Conservation (phyloP, 2,888 invertebrate genomes). For the Amphiduros pacificus region DNA sequence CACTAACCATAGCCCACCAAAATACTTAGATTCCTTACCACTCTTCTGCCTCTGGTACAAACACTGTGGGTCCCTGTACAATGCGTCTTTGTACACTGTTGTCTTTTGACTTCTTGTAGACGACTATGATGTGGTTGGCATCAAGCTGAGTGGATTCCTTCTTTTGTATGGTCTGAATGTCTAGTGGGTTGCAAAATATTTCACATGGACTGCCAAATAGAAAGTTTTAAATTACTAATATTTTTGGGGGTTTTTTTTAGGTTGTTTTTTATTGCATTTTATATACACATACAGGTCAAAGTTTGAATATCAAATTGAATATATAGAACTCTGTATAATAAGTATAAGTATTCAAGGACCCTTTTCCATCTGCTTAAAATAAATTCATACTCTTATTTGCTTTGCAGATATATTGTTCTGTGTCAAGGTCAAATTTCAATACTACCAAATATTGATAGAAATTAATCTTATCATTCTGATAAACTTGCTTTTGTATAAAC, state of each 20-base stretch:
- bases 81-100: slow-evolving; percentile 46
- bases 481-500: too few relatives aligned
- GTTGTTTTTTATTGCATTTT: too few relatives aligned
- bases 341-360: background rate
- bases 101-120: slow-evolving; percentile 46
- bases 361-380: background rate
- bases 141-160: slow-evolving; percentile 43
- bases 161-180: slow-evolving; percentile 35
- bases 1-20: too few relatives aligned
- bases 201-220: slow-evolving; percentile 19
- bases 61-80: slow-evolving; percentile 51
- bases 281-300: background rate
- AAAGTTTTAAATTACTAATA: background rate
- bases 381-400: background rate
- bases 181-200: slow-evolving; percentile 45
- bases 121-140: slow-evolving; percentile 51
- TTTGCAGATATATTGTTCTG: background rate
- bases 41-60: slow-evolving; percentile 52
- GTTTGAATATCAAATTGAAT: background rate
- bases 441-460: too few relatives aligned
- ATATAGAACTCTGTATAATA: background rate
- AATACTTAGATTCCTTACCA: too few relatives aligned
- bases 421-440: background rate
- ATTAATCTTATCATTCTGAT: too few relatives aligned
- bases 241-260: background rate